Conservation (phyloP, 2,113 vertebrate species). For the Rousettus leschenaultii region DNA sequence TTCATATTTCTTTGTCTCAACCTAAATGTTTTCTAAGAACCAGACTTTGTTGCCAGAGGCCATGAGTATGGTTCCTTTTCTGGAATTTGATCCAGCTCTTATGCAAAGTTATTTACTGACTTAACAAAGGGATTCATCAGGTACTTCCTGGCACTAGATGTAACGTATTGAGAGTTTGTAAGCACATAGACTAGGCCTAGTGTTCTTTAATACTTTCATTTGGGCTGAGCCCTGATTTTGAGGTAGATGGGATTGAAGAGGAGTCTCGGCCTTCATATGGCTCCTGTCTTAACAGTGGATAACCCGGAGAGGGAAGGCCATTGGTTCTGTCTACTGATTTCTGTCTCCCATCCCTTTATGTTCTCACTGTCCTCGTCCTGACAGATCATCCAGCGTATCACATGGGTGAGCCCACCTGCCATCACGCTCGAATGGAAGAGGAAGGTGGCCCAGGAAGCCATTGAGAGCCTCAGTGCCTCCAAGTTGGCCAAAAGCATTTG, state of each 20-base stretch:
- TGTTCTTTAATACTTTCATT: not conserved
- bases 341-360: not conserved
- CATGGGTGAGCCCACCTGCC: slow-evolving; percentile 94
- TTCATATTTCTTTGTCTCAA: not conserved
- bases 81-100: not conserved
- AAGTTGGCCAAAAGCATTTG: slow-evolving; percentile 98
- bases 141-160: not conserved
- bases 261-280: not conserved
- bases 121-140: not conserved
- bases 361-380: not conserved
- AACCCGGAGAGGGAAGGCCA: not conserved
- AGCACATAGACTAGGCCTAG: not conserved
- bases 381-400: slow-evolving; percentile 95
- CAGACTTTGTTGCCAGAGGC: not conserved
- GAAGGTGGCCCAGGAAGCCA: slow-evolving; percentile 97
- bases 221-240: not conserved
- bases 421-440: slow-evolving; percentile 96
- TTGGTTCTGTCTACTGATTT: not conserved
- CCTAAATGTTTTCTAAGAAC: not conserved
- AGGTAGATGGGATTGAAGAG: not conserved
- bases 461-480: slow-evolving; percentile 97
- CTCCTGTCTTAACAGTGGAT: not conserved
- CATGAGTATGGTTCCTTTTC: not conserved
- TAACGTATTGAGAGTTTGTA: not conserved
- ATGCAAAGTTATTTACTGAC: not conserved